Base-by-base conservation (phyloP, 2,113 vertebrate species). In the Entosphenus tridentatus region DNA sequence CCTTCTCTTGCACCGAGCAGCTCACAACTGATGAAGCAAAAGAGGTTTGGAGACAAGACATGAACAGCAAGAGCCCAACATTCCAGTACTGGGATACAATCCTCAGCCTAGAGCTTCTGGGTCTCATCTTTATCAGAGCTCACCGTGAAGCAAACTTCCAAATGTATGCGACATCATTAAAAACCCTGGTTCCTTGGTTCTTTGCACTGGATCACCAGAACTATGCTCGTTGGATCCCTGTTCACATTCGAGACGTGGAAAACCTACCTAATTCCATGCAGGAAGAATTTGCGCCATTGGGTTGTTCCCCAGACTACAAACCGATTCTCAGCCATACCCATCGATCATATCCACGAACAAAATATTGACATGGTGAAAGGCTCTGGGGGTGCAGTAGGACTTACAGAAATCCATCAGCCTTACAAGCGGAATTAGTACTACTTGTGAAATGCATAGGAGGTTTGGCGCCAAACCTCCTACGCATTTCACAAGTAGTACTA, bases 291-390 rank as follows among this genome's bases (percentile, higher is more conserved):
- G 13, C 16, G 8, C 58, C 58, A 62, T 62, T 62, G 58, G 58
- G 58, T 62, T 62, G 58, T 62, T 62, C 16, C 16, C 58, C 58
- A 62, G 58, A 62, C 58, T 17, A 62, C 58, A 62, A 62, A 62
- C 58, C 13, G 58, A 62, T 62, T 62, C 58, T 62, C 58, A 17
- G 16, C 58, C 58, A 62, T 62, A 13, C 58, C 58, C 16, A 62
- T 62, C 58, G 58, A 62, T 17, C 58, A 62, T 5, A 8, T 8
- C 58, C 58, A 62, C 16, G 58, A 62, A 5, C 58, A 62, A 62
- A 62, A 62, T 62, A 17, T 17, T 62, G 58, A 62, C 13, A 17
- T 17, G 3, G 58, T 62, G 13, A 62, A 62, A 17, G 16, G 58
- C 16, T 62, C 58, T 62, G 58, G 58, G 58, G 58, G 58, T 62